Conservation (phyloP, 2,888 invertebrate genomes). For the Epicampocera succincta region DNA sequence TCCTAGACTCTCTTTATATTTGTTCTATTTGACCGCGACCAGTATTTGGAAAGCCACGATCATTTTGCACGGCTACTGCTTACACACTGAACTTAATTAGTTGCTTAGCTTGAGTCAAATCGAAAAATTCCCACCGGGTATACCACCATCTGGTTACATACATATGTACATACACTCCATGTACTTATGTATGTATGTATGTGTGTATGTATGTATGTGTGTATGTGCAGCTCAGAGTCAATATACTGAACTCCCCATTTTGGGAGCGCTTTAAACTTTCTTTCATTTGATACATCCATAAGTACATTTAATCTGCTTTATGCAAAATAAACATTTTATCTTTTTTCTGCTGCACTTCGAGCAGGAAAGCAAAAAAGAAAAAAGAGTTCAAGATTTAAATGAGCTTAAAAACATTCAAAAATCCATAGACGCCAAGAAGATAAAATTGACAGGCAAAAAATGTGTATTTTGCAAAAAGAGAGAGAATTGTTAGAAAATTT, state of each 20-base stretch:
- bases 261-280: slow-evolving; percentile 17
- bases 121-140: no score
- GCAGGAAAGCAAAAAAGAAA: slow-evolving; percentile 23
- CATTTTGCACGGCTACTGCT: no score
- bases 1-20: no score
- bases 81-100: no score
- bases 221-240: no score
- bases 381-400: slow-evolving; percentile 48
- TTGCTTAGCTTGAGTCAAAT: no score
- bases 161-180: no score
- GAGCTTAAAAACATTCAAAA: slow-evolving; percentile 47
- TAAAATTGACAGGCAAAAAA: slow-evolving; percentile 40
- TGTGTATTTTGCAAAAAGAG: slow-evolving; percentile 8
- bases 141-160: no score
- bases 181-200: no score
- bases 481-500: slow-evolving; percentile 54
- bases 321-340: slow-evolving; percentile 55
- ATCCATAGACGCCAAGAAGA: slow-evolving; percentile 57
- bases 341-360: slow-evolving; percentile 31
- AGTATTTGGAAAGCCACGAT: no score
- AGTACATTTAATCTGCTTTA: slow-evolving; percentile 48
- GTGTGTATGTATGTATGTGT: no score
- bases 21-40: no score
- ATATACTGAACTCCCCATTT: neutral
- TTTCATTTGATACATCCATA: slow-evolving; percentile 25